phyloP scores from a whole-genome alignment of 2,113 vertebrate species.

The Cettia cetti region DNA sequence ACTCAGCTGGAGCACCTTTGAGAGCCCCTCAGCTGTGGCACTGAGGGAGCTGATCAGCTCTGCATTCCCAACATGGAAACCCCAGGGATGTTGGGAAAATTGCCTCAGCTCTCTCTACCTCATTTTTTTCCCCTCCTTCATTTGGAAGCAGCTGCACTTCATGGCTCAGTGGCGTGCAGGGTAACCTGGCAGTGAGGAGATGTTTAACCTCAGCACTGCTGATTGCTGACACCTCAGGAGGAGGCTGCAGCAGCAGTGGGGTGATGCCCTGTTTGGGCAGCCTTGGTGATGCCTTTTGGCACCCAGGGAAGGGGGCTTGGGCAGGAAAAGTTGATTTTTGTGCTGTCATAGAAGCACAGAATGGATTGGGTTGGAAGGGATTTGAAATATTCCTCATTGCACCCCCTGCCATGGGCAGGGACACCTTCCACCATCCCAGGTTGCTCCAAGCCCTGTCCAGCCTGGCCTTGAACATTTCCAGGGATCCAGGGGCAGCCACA shows the following conservation, averaged over 20 bases:
- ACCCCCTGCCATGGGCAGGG: not conserved
- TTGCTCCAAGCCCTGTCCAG: fast-evolving
- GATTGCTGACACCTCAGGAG: not conserved
- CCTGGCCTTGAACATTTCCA: not conserved
- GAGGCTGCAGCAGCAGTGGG: not conserved
- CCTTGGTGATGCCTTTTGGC: not conserved
- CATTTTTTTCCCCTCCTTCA: not conserved
- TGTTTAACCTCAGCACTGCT: not conserved
- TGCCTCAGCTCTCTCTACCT: not conserved
- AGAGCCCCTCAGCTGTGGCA: not conserved
- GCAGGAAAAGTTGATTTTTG: not conserved
- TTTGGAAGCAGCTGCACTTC: not conserved
- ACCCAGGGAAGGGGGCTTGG: not conserved
- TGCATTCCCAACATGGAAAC: fast-evolving
- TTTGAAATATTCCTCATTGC: not conserved
- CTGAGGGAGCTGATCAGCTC: not conserved
- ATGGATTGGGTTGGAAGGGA: not conserved
- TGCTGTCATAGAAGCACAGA: not conserved
- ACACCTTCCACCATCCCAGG: not conserved
- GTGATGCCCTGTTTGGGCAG: not conserved
- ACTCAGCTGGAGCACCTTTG: not conserved
- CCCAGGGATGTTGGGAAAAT: not conserved
- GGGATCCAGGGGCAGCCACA: not conserved
- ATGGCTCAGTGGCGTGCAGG: not conserved
- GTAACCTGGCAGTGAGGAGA: not conserved